A percentile compares a stretch with the other conserved stretches of the same genome.
Conservation (phyloP, 2,797 vertebrate species). For the Epinephelus awoara region DNA sequence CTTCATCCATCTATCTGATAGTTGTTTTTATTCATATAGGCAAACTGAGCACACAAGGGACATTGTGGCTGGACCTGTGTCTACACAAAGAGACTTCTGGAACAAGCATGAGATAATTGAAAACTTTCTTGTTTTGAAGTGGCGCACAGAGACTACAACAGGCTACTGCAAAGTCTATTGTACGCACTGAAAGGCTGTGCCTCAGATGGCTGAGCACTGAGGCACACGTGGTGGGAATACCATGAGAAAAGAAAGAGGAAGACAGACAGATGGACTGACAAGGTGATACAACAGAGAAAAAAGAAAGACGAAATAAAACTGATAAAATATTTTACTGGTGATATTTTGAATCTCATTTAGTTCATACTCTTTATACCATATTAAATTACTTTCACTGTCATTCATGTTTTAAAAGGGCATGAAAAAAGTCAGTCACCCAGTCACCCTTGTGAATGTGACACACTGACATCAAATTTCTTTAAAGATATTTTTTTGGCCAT, state of each 20-base stretch:
- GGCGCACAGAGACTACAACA: conserved; percentile 45
- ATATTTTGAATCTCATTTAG: too few relatives aligned
- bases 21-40: conserved; percentile 34
- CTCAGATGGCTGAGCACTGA: conserved; percentile 26
- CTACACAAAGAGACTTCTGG: conserved; percentile 58
- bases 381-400: not conserved
- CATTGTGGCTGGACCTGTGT: conserved; percentile 36
- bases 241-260: not conserved
- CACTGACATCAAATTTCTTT: not conserved
- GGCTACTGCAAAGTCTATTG: conserved; percentile 27
- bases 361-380: too few relatives aligned
- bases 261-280: not conserved
- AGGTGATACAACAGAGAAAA: not conserved
- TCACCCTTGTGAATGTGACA: too few relatives aligned
- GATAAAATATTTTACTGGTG: too few relatives aligned
- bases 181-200: conserved; percentile 8
- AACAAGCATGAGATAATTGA: conserved; percentile 54
- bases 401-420: too few relatives aligned
- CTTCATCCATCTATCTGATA: conserved; percentile 34
- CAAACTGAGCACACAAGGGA: conserved; percentile 37
- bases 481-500: too few relatives aligned
- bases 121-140: conserved; percentile 58
- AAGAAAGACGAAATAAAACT: too few relatives aligned
- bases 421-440: too few relatives aligned
- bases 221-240: not conserved